These are phyloP conservation scores for Villa cingulata DNA, from an alignment of 2,888 invertebrate genomes.

Conservation along the genomic window DNA sequence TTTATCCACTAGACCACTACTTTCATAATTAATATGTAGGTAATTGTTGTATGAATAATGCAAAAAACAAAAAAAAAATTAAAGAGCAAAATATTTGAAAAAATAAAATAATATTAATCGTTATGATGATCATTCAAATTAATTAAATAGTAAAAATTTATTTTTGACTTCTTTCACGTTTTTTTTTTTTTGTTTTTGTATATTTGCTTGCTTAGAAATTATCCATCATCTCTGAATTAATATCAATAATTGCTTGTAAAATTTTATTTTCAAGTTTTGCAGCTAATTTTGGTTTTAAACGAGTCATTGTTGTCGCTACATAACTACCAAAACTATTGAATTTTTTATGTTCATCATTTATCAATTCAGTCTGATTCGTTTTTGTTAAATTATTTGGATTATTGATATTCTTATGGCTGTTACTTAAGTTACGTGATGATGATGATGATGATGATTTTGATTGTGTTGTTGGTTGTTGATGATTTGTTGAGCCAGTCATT, in stretches of 20 bases:
- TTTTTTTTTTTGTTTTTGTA: too few species aligned
- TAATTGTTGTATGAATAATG: too few species aligned
- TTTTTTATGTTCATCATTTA: slow-evolving; percentile 19
- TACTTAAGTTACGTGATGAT: neutral
- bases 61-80: too few species aligned
- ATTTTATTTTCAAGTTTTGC: slow-evolving; percentile 30
- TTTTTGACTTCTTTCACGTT: too few species aligned
- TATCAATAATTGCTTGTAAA: slow-evolving; percentile 31
- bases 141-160: too few species aligned
- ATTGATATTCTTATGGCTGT: neutral
- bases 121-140: too few species aligned
- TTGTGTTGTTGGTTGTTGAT: neutral
- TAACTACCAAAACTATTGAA: slow-evolving; percentile 32
- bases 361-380: neutral
- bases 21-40: too few species aligned
- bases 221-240: slow-evolving; percentile 22
- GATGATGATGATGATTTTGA: neutral
- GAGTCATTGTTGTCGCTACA: slow-evolving; percentile 33
- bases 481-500: neutral
- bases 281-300: slow-evolving; percentile 25
- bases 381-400: neutral
- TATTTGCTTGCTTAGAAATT: neutral
- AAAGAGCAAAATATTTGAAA: too few species aligned
- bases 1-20: too few species aligned
- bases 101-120: too few species aligned